Conservation (phyloP, 53 echinoderm and acorn worm species). For the Actinopyga echinites region DNA sequence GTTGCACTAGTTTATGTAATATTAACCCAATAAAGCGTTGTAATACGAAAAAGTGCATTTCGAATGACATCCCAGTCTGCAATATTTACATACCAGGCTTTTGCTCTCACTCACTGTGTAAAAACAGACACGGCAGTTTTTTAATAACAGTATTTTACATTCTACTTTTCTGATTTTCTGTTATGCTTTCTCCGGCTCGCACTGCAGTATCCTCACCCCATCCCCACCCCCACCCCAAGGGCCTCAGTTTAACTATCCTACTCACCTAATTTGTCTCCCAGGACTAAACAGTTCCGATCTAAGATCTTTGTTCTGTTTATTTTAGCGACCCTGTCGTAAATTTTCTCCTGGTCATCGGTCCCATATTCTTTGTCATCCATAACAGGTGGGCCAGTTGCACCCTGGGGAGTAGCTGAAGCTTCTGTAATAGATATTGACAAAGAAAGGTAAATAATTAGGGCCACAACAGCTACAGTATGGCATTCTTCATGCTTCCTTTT, state of each 20-base stretch:
- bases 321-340: conserved; percentile 84
- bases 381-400: conserved; percentile 38
- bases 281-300: conserved; percentile 54
- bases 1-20: too few relatives aligned
- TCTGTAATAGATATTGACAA: conserved; percentile 32
- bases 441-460: background rate
- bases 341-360: conserved; percentile 85
- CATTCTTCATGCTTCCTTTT: background rate
- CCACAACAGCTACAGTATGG: background rate
- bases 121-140: too few relatives aligned
- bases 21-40: too few relatives aligned
- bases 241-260: background rate
- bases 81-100: too few relatives aligned
- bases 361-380: conserved; percentile 84
- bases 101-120: too few relatives aligned
- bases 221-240: too few relatives aligned
- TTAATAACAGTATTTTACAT: too few relatives aligned
- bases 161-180: too few relatives aligned
- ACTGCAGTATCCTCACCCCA: too few relatives aligned
- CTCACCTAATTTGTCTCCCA: conserved; percentile 82
- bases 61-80: too few relatives aligned
- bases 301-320: conserved; percentile 81
- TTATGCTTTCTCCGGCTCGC: too few relatives aligned
- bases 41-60: too few relatives aligned
- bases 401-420: conserved; percentile 57